Conservation (phyloP, 2,888 invertebrate genomes). For the Stenolophus ochropezus region DNA sequence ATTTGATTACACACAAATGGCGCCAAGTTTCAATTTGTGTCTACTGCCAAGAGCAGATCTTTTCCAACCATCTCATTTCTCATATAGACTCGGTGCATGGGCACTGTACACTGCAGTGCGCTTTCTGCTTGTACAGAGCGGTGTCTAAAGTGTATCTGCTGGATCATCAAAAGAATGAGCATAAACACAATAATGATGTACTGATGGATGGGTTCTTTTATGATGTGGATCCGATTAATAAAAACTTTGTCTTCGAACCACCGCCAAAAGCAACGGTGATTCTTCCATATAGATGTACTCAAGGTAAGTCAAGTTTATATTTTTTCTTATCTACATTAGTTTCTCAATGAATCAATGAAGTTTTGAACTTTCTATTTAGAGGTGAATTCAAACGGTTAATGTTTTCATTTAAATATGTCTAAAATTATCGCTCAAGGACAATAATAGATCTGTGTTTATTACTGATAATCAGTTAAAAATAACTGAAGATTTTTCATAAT, state of each 20-base stretch:
- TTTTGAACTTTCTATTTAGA: too few relatives aligned
- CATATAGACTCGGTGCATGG: conserved; percentile 80
- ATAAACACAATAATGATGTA: conserved; percentile 61
- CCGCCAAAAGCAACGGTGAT: conserved; percentile 59
- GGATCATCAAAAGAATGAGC: conserved; percentile 74
- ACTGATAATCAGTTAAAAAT: too few relatives aligned
- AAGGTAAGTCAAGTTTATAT: conserved; percentile 61
- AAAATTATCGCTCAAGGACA: too few relatives aligned
- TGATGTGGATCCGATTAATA: background rate
- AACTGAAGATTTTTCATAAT: too few relatives aligned
- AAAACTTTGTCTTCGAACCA: background rate
- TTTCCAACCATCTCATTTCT: background rate
- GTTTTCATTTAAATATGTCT: too few relatives aligned
- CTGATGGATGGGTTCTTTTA: background rate
- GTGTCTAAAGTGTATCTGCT: conserved; percentile 77
- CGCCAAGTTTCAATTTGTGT: conserved; percentile 73
- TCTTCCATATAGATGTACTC: conserved; percentile 66
- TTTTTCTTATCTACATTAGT: background rate
- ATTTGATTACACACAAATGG: conserved; percentile 67
- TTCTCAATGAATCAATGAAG: too few relatives aligned
- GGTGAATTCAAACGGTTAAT: too few relatives aligned
- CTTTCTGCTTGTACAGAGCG: conserved; percentile 82
- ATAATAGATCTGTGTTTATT: too few relatives aligned
- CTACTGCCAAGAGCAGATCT: conserved; percentile 73
- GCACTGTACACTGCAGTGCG: conserved; percentile 79